Conservation (phyloP, 2,797 vertebrate genomes). For the Pagetopsis macropterus region DNA sequence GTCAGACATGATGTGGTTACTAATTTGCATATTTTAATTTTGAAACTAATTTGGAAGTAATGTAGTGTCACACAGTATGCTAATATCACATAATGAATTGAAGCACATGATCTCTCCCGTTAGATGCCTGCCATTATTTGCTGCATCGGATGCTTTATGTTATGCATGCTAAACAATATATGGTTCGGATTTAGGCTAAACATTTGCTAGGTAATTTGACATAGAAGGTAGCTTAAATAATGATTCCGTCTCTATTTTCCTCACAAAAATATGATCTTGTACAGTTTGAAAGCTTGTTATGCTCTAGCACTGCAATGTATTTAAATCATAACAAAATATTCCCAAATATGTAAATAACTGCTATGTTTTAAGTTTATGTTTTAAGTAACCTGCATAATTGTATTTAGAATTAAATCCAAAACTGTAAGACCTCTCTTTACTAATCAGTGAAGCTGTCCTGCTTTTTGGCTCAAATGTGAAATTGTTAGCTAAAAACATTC, state of each 20-base stretch:
- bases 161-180: slow-evolving; percentile 39
- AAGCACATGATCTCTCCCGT: slow-evolving; percentile 53
- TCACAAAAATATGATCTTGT: background rate
- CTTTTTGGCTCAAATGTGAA: background rate
- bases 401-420: background rate
- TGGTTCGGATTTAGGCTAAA: slow-evolving; percentile 34
- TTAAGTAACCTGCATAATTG: background rate
- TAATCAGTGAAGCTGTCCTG: background rate
- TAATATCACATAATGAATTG: slow-evolving; percentile 67
- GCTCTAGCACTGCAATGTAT: background rate
- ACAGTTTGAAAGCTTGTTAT: background rate
- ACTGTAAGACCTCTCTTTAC: background rate
- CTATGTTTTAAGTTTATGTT: background rate
- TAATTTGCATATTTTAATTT: slow-evolving; percentile 77
- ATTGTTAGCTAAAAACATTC: slow-evolving; percentile 1
- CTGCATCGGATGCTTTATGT: slow-evolving; percentile 39
- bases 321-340: background rate
- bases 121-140: slow-evolving; percentile 53
- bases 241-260: background rate
- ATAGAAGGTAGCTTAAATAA: slow-evolving; percentile 7
- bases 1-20: slow-evolving; percentile 59
- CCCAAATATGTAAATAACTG: background rate
- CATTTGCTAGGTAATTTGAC: slow-evolving; percentile 14
- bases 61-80: slow-evolving; percentile 68
- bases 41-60: slow-evolving; percentile 74